Evolutionary conservation across 2,888 invertebrate genomes (phyloP).

Genomic region (Lasioglossum leucozonium): DNA sequence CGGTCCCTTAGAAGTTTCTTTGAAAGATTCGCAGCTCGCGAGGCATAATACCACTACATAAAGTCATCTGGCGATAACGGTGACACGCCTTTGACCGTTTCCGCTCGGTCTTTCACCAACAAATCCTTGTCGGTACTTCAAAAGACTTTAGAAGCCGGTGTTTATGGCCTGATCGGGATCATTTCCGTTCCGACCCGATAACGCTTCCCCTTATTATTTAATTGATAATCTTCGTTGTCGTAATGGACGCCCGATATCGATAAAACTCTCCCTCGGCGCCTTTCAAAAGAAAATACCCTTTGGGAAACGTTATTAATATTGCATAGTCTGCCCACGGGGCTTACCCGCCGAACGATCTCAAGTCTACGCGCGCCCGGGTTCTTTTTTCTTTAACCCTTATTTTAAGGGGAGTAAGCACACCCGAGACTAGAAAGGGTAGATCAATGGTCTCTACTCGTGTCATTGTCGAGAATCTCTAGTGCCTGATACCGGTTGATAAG

Average conservation of each 20-base stretch:
- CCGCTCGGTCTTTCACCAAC: slow-evolving; percentile 68
- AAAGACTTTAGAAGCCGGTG: slow-evolving; percentile 60
- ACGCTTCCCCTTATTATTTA: slow-evolving; percentile 50
- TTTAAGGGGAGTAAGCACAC: slow-evolving; percentile 21
- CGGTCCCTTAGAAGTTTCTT: slow-evolving; percentile 79
- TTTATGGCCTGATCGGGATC: slow-evolving; percentile 59
- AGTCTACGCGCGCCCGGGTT: background rate
- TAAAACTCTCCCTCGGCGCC: slow-evolving; percentile 6
- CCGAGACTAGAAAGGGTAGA: slow-evolving; percentile 22
- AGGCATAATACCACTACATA: slow-evolving; percentile 72
- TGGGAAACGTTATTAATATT: slow-evolving; percentile 23
- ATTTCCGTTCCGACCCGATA: slow-evolving; percentile 56
- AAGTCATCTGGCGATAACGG: slow-evolving; percentile 76
- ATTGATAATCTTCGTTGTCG: slow-evolving; percentile 48
- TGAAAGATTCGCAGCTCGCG: slow-evolving; percentile 77
- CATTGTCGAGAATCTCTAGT: slow-evolving; percentile 17
- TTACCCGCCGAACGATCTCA: slow-evolving; percentile 15
- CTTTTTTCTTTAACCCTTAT: slow-evolving; percentile 23
- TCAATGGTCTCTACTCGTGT: slow-evolving; percentile 27
- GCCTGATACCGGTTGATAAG: slow-evolving; percentile 45
- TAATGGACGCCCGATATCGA: slow-evolving; percentile 26
- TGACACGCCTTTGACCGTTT: slow-evolving; percentile 75
- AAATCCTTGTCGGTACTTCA: slow-evolving; percentile 61
- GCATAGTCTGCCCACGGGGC: slow-evolving; percentile 9
- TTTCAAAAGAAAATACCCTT: background rate